A percentile compares a stretch with the other conserved stretches of the same genome.
phyloP scores from a whole-genome alignment of 2,797 vertebrate genomes.

The Myotis myotis region DNA sequence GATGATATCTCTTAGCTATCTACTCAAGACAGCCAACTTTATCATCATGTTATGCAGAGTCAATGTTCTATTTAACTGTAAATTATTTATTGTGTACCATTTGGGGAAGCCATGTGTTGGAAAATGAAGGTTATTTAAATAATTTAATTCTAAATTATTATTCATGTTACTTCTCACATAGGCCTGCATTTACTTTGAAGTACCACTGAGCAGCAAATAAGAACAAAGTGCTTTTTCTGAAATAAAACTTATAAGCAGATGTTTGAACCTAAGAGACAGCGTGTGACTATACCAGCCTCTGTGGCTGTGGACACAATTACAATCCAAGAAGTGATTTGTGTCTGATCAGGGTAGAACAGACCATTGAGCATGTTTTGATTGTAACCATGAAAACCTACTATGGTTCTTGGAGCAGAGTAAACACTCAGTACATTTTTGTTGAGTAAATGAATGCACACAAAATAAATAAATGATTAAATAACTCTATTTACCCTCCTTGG shows the following conservation, averaged over 20 bases:
- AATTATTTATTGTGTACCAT: constrained; percentile 68
- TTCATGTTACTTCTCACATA: constrained; percentile 26
- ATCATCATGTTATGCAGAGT: constrained; percentile 64
- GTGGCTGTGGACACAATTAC: background rate
- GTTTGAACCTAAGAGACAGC: background rate
- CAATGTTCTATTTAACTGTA: constrained; percentile 65
- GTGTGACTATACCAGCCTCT: background rate
- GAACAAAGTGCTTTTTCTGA: background rate
- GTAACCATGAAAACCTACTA: background rate
- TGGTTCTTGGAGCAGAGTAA: background rate
- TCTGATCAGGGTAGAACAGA: background rate
- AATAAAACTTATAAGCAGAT: background rate
- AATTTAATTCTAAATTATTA: constrained; percentile 54
- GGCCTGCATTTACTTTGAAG: constrained; percentile 35
- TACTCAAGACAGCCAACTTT: constrained; percentile 60
- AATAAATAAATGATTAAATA: background rate
- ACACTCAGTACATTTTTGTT: constrained; percentile 15
- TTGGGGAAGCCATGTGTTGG: constrained; percentile 14
- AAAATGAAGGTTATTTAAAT: constrained; percentile 48
- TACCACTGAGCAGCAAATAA: background rate
- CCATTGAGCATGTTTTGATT: background rate
- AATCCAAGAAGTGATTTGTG: background rate
- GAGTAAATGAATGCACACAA: background rate
- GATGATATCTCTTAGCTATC: constrained; percentile 56
- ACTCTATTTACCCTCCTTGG: background rate